A percentile compares a stretch with the other conserved stretches of the same genome.
Conservation (phyloP, 1,140 invertebrate genomes). For the Pollicipes pollicipes region DNA sequence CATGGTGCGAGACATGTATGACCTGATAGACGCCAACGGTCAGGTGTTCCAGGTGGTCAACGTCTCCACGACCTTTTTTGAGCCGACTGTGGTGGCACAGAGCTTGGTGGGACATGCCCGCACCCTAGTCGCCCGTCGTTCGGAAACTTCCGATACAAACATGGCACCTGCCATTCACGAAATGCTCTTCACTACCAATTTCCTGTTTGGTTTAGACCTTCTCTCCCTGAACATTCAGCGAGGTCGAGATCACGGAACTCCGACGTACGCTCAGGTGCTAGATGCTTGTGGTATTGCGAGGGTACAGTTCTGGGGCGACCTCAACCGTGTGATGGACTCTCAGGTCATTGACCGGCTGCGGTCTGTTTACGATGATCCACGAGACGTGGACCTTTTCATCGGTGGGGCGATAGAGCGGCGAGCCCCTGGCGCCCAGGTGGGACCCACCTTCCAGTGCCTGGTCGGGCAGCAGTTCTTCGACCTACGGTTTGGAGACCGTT, state of each 20-base stretch:
- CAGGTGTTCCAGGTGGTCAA: background rate
- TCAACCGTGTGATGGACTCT: conserved; percentile 10
- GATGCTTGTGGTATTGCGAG: background rate
- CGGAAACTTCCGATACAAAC: background rate
- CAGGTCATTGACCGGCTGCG: conserved; percentile 34
- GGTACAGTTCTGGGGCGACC: conserved; percentile 6
- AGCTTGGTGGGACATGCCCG: background rate
- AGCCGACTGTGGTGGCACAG: background rate
- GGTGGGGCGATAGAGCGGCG: conserved; percentile 34
- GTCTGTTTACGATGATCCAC: conserved; percentile 48
- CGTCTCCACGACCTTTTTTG: background rate
- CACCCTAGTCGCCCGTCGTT: background rate
- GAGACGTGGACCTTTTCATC: conserved; percentile 89
- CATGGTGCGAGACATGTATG: conserved; percentile 20
- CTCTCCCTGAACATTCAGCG: conserved; percentile 40
- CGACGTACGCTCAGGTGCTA: conserved; percentile 20
- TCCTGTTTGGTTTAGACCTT: conserved; percentile 11
- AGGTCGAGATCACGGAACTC: conserved; percentile 23
- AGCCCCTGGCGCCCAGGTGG: conserved; percentile 17
- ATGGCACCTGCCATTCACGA: background rate
- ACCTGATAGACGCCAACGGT: background rate
- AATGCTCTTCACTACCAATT: background rate
- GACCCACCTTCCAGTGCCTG: conserved; percentile 12
- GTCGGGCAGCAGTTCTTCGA: conserved; percentile 36
- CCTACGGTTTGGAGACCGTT: conserved; percentile 32